Conservation (phyloP, 2,888 invertebrate genomes). For the Epirrita christyi region DNA sequence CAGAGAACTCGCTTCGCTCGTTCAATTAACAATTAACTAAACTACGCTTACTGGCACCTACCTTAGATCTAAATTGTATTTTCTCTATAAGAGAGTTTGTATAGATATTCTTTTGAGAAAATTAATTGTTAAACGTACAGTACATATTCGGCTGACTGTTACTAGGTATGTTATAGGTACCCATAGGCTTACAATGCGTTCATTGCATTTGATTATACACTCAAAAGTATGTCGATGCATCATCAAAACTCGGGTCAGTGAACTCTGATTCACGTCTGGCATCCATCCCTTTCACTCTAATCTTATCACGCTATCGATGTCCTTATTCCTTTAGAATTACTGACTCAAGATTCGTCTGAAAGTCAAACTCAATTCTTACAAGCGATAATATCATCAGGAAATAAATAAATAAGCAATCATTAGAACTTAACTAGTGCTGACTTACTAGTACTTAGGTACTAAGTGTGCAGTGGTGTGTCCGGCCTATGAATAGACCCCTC, state of each 20-base stretch:
- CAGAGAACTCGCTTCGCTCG: no score
- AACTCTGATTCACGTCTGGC: constrained; percentile 37
- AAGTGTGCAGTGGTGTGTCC: no score
- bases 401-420: neutral
- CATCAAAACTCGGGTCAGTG: constrained; percentile 38
- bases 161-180: no score
- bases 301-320: constrained; percentile 35
- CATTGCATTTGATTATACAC: constrained; percentile 21
- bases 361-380: constrained; percentile 8
- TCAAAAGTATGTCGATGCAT: constrained; percentile 35
- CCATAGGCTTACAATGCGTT: neutral
- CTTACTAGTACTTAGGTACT: no score
- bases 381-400: constrained; percentile 9
- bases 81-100: no score
- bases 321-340: constrained; percentile 28
- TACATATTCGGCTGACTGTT: neutral
- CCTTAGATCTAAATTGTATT: no score
- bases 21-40: no score
- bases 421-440: no score
- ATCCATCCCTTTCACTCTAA: constrained; percentile 30
- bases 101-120: no score
- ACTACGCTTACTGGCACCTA: no score
- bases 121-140: no score
- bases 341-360: constrained; percentile 28
- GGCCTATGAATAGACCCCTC: no score